Evolutionary conservation across 2,797 vertebrate genomes (phyloP).

Genomic region (Lophotriccus pileatus): DNA sequence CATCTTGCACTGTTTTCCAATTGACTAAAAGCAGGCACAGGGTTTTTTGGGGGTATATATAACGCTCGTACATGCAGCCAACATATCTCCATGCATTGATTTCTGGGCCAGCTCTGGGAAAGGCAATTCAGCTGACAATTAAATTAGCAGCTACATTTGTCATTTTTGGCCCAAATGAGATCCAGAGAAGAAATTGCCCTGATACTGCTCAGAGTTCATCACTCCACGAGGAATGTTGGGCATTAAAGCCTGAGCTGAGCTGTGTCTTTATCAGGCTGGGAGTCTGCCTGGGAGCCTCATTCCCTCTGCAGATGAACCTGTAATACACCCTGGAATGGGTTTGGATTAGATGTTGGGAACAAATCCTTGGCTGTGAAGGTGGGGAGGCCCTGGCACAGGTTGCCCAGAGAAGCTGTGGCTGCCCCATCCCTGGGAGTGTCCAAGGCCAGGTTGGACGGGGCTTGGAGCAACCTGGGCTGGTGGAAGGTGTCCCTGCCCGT

Average conservation of each 20-base stretch:
- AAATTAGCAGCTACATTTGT: constrained; percentile 43
- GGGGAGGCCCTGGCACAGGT: too few relatives aligned
- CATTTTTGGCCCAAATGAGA: constrained; percentile 20
- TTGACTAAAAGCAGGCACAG: background rate
- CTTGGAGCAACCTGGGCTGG: background rate
- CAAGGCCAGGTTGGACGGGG: background rate
- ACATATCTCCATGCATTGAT: constrained; percentile 3
- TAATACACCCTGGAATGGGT: background rate
- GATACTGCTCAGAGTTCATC: background rate
- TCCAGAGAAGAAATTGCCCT: background rate
- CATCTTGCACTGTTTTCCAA: background rate
- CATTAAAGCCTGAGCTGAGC: background rate
- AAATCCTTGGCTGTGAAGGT: too few relatives aligned
- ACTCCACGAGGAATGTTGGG: background rate
- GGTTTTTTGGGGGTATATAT: background rate
- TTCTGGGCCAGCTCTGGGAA: constrained; percentile 12
- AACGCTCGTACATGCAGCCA: background rate
- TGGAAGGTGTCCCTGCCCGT: background rate
- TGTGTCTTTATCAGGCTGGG: background rate
- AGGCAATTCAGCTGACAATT: constrained; percentile 41
- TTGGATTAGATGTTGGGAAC: too few relatives aligned
- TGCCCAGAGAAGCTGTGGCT: background rate
- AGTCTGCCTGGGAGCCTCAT: background rate
- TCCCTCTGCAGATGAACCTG: background rate
- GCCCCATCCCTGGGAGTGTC: background rate